Evolutionary conservation across 2,888 invertebrate genomes (phyloP), one percentile per base, ranked within the genome.

Genomic region (Lithophane semibrunnea): DNA sequence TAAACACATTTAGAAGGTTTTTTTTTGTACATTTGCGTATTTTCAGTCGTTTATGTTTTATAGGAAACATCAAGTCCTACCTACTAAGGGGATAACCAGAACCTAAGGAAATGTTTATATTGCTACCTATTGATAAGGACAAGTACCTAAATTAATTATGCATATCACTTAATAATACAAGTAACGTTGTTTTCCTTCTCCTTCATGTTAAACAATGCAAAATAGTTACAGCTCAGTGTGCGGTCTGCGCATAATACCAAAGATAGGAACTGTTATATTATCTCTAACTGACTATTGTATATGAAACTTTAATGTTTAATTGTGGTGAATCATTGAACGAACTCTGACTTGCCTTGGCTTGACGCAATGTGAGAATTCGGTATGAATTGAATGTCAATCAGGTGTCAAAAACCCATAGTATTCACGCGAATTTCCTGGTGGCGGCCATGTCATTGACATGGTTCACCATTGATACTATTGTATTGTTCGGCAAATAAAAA

Each of bases 281-380:
- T 87, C 79, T 87, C 72, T 86, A 90, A 90, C 88, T 88, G 84
- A 90, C 91, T 87, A 92, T 93, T 93, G 92, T 93, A 90, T 44
- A 37, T 13, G 29, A 71, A 85, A 76, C 71, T 77, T 77, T 84
- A 75, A 86, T 87, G 75, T 79, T 87, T 87, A 80, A 88, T 88
- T 79, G 77, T 78, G 75, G 75, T 92, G 91, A 93, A 84, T 92
- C 92, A 92, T 80, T 87, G 75, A 75, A 73, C 54, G 79, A 78
- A 73, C 69, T 85, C 81, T 67, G 60, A 80, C 56, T 86, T 86
- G 86, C 86, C 78, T 88, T 87, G 90, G 74, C 88, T 73, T 88
- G 91, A 88, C 74, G 87, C 79, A 82, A 74, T 61, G 56, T 83
- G 74, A 86, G 84, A 80, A 88, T 87, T 85, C 78, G 76, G 73